Conservation (phyloP, 2,888 invertebrate species). For the Venusia cambrica region DNA sequence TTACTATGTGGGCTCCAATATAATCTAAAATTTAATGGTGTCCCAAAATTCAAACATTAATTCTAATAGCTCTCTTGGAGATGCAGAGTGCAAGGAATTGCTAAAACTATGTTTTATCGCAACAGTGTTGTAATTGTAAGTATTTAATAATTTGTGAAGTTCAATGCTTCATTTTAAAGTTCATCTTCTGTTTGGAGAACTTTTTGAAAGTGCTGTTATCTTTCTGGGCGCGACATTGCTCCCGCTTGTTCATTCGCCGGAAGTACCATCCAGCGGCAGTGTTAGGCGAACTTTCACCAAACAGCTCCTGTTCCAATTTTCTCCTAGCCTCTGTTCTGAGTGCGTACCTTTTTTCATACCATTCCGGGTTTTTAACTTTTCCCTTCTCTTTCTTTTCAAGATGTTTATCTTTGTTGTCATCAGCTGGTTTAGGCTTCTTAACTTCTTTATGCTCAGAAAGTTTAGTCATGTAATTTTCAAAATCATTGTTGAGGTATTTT, state of each 20-base stretch:
- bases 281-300: constrained; percentile 53
- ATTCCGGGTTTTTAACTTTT: constrained; percentile 43
- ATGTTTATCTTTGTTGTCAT: constrained; percentile 29
- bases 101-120: constrained; percentile 20
- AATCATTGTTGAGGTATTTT: constrained; percentile 37
- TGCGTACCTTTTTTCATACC: constrained; percentile 62
- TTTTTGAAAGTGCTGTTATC: constrained; percentile 61
- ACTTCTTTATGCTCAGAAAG: constrained; percentile 33
- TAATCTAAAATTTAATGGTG: constrained; percentile 3
- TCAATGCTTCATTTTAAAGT: constrained; percentile 64
- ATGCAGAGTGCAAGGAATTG: constrained; percentile 20
- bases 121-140: constrained; percentile 7
- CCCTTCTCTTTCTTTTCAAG: constrained; percentile 29
- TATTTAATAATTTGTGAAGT: constrained; percentile 4
- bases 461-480: constrained; percentile 41
- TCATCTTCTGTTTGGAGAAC: constrained; percentile 55
- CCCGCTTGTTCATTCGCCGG: constrained; percentile 67
- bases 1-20: constrained; percentile 4
- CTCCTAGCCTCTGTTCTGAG: constrained; percentile 61
- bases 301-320: constrained; percentile 56
- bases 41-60: constrained; percentile 8
- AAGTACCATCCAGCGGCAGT: constrained; percentile 74
- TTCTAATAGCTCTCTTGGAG: constrained; percentile 10
- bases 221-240: constrained; percentile 64
- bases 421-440: constrained; percentile 15